phyloP scores from a whole-genome alignment of 2,888 invertebrate species.

The Lampropteryx suffumata region DNA sequence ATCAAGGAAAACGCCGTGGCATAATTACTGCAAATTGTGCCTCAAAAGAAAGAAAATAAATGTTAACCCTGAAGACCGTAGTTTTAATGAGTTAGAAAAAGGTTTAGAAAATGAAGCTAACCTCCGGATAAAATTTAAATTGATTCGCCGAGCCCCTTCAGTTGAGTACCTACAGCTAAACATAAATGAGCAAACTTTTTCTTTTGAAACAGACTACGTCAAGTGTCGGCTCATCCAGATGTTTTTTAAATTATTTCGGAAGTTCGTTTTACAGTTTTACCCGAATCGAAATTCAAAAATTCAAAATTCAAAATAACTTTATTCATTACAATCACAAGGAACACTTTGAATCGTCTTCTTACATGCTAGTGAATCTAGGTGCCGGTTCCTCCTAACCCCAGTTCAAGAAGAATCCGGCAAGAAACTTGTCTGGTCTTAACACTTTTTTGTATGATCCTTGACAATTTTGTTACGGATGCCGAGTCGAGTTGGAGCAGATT shows the following conservation, averaged over 20 bases:
- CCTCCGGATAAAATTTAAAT: constrained; percentile 11
- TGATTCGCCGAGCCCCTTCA: constrained; percentile 12
- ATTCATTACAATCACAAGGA: too few relatives aligned
- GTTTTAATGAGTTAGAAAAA: constrained; percentile 9
- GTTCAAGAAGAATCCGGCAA: too few relatives aligned
- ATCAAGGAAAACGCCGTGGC: neutral
- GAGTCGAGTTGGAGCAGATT: too few relatives aligned
- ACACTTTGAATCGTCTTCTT: too few relatives aligned
- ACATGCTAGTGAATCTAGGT: too few relatives aligned
- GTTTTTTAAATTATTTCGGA: constrained; percentile 4
- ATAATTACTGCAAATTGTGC: neutral
- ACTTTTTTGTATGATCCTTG: too few relatives aligned
- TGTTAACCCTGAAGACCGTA: neutral
- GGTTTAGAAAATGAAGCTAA: constrained; percentile 6
- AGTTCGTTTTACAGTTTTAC: too few relatives aligned
- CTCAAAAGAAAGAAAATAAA: constrained; percentile 3
- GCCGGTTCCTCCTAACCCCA: too few relatives aligned
- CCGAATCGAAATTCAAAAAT: too few relatives aligned
- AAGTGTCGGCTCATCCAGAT: neutral
- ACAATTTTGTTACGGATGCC: too few relatives aligned
- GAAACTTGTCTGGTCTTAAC: too few relatives aligned
- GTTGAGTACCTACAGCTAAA: neutral
- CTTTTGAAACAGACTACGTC: constrained; percentile 3
- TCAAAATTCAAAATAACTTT: too few relatives aligned
- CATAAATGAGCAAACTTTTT: constrained; percentile 16